Percentiles rank a stretch among this genome's conserved stretches.
phyloP scores from a whole-genome alignment of 2,888 invertebrate genomes.

The Thecophora atra region DNA sequence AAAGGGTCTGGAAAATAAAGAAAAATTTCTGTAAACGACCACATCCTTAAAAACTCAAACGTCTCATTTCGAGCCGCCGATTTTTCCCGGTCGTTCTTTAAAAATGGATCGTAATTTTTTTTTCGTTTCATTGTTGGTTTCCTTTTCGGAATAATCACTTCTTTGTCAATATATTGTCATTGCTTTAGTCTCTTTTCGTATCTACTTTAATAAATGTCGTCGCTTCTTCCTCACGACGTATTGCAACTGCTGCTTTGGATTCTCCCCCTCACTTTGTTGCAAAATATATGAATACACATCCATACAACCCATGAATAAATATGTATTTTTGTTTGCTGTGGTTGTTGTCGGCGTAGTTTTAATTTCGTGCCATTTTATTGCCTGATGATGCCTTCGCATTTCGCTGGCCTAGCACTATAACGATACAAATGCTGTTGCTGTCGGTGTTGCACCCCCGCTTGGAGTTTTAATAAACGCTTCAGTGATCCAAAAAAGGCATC shows the following conservation, averaged over 20 bases:
- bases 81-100: neutral
- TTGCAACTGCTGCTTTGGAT: too few relatives aligned
- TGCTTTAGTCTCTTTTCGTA: neutral
- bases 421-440: neutral
- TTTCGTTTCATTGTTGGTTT: constrained; percentile 7
- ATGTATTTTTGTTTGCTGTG: constrained; percentile 1
- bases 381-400: constrained; percentile 24
- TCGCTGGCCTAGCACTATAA: neutral
- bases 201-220: neutral
- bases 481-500: constrained; percentile 19
- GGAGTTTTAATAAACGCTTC: constrained; percentile 19
- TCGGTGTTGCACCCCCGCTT: constrained; percentile 15
- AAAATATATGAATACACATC: too few relatives aligned
- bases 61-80: neutral
- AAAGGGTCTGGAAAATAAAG: too few relatives aligned
- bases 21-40: too few relatives aligned
- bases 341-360: neutral
- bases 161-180: neutral
- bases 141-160: neutral
- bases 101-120: too few relatives aligned
- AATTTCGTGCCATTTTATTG: constrained; percentile 4
- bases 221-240: too few relatives aligned
- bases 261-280: too few relatives aligned
- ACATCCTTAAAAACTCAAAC: too few relatives aligned
- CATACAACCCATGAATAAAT: neutral